A percentile compares a stretch with the other conserved stretches of the same genome.
These are phyloP conservation scores for Netelia fuscicornis DNA, from an alignment of 2,888 invertebrate species.

Conservation along the genomic window DNA sequence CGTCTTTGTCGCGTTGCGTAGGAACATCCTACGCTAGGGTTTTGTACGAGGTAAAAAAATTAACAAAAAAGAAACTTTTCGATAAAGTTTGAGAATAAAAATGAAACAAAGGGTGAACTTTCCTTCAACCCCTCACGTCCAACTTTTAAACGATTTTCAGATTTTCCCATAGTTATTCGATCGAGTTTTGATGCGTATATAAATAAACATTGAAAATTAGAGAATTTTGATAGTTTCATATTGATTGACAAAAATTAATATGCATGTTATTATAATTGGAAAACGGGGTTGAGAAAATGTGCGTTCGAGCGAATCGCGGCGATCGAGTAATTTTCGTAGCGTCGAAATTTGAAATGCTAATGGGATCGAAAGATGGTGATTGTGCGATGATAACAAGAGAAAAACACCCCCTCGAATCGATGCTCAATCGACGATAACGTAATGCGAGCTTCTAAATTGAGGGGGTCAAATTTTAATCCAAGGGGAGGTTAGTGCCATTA, in stretches of 20 bases:
- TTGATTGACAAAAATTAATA: neutral
- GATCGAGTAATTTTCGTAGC: neutral
- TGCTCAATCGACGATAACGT: slow-evolving; percentile 9
- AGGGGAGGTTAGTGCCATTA: slow-evolving; percentile 17
- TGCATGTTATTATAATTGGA: neutral
- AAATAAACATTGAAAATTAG: neutral
- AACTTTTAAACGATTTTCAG: too few species aligned
- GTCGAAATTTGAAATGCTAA: neutral
- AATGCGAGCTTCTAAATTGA: neutral
- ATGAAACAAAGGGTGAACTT: too few species aligned
- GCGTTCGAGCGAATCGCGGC: neutral
- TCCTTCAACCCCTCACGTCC: too few species aligned
- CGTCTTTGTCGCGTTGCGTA: neutral
- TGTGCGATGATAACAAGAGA: neutral
- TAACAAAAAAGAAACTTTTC: neutral
- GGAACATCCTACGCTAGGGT: neutral
- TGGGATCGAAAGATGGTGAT: neutral
- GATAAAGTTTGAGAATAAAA: too few species aligned
- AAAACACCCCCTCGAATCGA: neutral
- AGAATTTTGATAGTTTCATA: neutral
- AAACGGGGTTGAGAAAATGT: neutral
- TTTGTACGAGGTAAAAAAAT: neutral
- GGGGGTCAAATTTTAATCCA: neutral
- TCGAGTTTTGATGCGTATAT: neutral
- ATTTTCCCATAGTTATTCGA: too few species aligned